These are phyloP conservation scores for Plectropomus leopardus DNA, from an alignment of 2,113 vertebrate genomes.

Conservation along the genomic window DNA sequence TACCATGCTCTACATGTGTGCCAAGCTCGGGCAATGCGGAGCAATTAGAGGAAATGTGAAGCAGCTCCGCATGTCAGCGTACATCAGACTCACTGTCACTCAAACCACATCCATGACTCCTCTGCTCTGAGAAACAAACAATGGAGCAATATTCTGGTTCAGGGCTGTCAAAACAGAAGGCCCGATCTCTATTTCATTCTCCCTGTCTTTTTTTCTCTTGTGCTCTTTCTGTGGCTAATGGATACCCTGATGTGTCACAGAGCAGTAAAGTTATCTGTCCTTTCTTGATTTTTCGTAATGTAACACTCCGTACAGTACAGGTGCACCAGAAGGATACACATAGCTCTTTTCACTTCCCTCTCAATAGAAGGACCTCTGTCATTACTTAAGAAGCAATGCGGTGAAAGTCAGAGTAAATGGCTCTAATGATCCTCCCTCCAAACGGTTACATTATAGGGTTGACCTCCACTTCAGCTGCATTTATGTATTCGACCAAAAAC, in stretches of 20 bases:
- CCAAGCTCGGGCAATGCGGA: constrained; percentile 68
- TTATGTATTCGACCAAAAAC: constrained; percentile 58
- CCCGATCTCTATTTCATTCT: constrained; percentile 50
- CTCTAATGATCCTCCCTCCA: constrained; percentile 72
- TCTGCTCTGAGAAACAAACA: constrained; percentile 76
- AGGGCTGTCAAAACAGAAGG: constrained; percentile 74
- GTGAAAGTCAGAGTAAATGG: constrained; percentile 72
- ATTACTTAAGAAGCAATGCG: constrained; percentile 64
- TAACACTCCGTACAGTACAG: constrained; percentile 48
- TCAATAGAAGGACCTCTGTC: constrained; percentile 58
- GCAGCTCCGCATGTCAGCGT: constrained; percentile 72
- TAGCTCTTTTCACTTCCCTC: constrained; percentile 43
- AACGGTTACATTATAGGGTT: constrained; percentile 73
- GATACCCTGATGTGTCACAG: constrained; percentile 67
- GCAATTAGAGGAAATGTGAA: constrained; percentile 83
- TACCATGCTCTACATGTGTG: constrained; percentile 76
- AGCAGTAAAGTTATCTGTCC: constrained; percentile 56
- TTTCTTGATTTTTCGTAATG: constrained; percentile 58
- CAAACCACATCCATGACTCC: constrained; percentile 76
- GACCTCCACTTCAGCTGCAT: constrained; percentile 68
- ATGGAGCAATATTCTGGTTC: constrained; percentile 61
- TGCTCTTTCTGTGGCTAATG: constrained; percentile 62
- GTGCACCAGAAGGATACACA: constrained; percentile 47
- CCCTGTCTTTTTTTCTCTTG: constrained; percentile 20
- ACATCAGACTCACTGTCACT: constrained; percentile 76